Conservation (phyloP, 2,888 invertebrate species). For the Caenorhabditis parvicauda region DNA sequence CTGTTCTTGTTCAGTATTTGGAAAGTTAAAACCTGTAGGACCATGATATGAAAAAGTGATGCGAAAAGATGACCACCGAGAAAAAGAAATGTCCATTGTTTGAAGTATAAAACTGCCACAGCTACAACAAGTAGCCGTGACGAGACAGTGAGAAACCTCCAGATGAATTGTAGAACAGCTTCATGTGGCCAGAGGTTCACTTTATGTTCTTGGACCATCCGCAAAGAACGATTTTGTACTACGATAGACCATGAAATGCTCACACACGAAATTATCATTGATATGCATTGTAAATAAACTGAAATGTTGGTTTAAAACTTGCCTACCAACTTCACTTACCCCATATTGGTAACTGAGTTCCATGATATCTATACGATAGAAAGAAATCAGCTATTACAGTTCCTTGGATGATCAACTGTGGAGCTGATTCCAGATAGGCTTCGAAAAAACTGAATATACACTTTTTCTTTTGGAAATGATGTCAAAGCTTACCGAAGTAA, state of each 20-base stretch:
- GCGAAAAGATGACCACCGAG: too few species aligned
- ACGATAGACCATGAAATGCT: conserved; percentile 48
- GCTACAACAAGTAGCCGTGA: conserved; percentile 28
- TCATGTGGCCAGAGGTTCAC: conserved; percentile 47
- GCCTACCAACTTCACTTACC: background rate
- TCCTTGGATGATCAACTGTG: conserved; percentile 51
- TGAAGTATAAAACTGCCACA: conserved; percentile 14
- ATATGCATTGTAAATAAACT: conserved; percentile 35
- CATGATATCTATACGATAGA: conserved; percentile 1
- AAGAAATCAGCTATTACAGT: conserved; percentile 26
- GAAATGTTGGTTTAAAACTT: conserved; percentile 2
- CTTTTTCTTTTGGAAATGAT: background rate
- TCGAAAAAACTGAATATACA: conserved; percentile 27
- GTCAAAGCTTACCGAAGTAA: conserved; percentile 32
- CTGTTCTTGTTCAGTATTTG: background rate
- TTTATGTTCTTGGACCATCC: conserved; percentile 46
- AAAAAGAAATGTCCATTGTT: too few species aligned
- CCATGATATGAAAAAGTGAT: conserved; percentile 28
- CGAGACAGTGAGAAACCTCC: conserved; percentile 44
- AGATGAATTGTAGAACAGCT: conserved; percentile 44
- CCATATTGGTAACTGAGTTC: conserved; percentile 17
- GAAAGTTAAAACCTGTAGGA: conserved; percentile 25
- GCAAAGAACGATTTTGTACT: conserved; percentile 47
- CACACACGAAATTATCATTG: conserved; percentile 38
- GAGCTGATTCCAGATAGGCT: conserved; percentile 50